These are phyloP conservation scores for Pardosa pseudoannulata DNA, from an alignment of 2,888 invertebrate genomes.

Conservation along the genomic window DNA sequence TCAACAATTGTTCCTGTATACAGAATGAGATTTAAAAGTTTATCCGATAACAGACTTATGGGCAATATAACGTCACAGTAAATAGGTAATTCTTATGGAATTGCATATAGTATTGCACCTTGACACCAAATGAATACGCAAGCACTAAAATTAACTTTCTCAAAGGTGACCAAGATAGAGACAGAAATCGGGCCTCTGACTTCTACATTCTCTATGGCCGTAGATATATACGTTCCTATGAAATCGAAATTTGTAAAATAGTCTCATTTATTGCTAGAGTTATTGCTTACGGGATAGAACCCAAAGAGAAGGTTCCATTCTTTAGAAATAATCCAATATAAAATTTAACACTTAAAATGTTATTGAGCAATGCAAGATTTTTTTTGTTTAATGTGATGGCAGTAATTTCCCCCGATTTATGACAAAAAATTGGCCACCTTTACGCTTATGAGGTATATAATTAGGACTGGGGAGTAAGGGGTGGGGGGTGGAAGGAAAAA, in stretches of 20 bases:
- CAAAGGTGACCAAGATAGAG: slow-evolving; percentile 33
- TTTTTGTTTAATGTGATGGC: not conserved
- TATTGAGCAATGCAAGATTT: not conserved
- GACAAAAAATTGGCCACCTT: not conserved
- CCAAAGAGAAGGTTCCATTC: not conserved
- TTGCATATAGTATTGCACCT: slow-evolving; percentile 70
- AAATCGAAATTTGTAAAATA: not conserved
- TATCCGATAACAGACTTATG: slow-evolving; percentile 63
- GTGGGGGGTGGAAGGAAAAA: not conserved
- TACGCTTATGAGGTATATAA: slow-evolving; percentile 5
- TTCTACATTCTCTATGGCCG: not conserved
- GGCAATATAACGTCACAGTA: slow-evolving; percentile 66
- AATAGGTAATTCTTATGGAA: slow-evolving; percentile 65
- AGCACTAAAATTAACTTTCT: slow-evolving; percentile 53
- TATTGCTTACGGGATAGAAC: not conserved
- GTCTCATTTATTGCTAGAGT: not conserved
- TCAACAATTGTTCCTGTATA: slow-evolving; percentile 57
- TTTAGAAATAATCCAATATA: not conserved
- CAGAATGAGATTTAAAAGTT: slow-evolving; percentile 48
- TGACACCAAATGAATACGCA: slow-evolving; percentile 67
- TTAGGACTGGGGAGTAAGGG: too few relatives aligned
- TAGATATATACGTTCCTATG: not conserved
- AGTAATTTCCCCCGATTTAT: not conserved
- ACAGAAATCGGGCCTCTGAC: not conserved
- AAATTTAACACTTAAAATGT: not conserved